These are phyloP conservation scores for Clamator glandarius DNA, from an alignment of 2,797 vertebrate genomes.

Conservation along the genomic window DNA sequence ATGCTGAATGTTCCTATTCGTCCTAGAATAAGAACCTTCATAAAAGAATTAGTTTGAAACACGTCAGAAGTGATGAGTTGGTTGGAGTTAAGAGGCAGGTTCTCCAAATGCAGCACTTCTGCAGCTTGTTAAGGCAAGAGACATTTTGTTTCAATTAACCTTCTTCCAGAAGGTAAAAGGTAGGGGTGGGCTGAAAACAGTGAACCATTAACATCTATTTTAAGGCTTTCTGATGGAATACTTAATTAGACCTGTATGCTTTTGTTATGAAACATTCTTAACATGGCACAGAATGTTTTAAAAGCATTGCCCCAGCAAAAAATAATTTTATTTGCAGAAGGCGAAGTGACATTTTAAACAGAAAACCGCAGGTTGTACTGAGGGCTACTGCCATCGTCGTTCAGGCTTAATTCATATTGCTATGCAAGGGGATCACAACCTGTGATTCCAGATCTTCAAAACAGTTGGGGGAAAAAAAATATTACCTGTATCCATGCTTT, in stretches of 20 bases:
- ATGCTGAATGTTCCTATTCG: not conserved
- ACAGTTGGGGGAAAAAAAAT: too few relatives aligned
- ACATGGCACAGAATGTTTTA: not conserved
- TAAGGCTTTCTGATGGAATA: not conserved
- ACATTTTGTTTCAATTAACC: not conserved
- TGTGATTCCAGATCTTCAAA: not conserved
- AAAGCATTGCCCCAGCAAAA: not conserved
- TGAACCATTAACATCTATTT: not conserved
- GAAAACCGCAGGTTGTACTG: not conserved
- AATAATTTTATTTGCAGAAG: not conserved
- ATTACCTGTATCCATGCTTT: slow-evolving; percentile 99
- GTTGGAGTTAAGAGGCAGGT: not conserved
- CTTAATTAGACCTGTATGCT: not conserved
- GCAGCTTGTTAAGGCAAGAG: not conserved
- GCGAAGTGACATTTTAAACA: not conserved
- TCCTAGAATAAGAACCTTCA: not conserved
- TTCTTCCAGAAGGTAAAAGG: not conserved
- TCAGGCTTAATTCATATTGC: not conserved
- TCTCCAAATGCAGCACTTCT: not conserved
- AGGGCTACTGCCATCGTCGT: not conserved
- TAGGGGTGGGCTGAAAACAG: not conserved
- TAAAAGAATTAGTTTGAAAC: not conserved
- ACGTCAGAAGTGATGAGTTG: not conserved
- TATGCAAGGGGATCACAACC: not conserved
- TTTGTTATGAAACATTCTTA: not conserved